A percentile compares a stretch with the other conserved stretches of the same genome.
These are phyloP conservation scores for Ephestia elutella DNA, from an alignment of 1,140 invertebrate genomes.

Conservation along the genomic window DNA sequence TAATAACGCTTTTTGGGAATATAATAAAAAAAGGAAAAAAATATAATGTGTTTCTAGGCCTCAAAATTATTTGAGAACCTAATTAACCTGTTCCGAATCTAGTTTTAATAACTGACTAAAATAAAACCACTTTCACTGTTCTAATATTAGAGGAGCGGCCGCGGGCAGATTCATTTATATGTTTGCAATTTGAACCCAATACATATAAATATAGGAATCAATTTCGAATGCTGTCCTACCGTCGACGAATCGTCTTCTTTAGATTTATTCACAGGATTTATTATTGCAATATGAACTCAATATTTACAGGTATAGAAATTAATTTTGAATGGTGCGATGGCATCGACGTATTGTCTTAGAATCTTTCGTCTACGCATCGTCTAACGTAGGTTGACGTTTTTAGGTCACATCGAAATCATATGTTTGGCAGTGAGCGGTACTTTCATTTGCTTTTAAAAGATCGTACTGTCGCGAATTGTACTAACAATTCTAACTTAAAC, in stretches of 20 bases:
- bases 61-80: too few relatives aligned
- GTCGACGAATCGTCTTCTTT: neutral
- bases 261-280: too few relatives aligned
- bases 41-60: too few relatives aligned
- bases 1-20: too few relatives aligned
- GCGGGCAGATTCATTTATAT: neutral
- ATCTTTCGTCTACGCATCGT: neutral
- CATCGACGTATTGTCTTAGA: too few relatives aligned
- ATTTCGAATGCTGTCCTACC: neutral
- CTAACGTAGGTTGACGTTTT: neutral
- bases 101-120: neutral
- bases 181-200: slow-evolving; percentile 29
- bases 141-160: neutral
- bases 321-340: neutral
- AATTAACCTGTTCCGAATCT: neutral
- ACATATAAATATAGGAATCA: neutral
- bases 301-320: neutral
- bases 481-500: too few relatives aligned
- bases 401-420: neutral
- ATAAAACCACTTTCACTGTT: slow-evolving; percentile 11
- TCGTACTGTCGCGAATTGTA: too few relatives aligned
- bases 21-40: too few relatives aligned
- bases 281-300: slow-evolving; percentile 28
- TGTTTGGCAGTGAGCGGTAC: neutral
- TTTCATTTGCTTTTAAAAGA: too few relatives aligned